Evolutionary conservation across 2,113 vertebrate species (phyloP).

Genomic region (Pomatorhinus ruficollis): DNA sequence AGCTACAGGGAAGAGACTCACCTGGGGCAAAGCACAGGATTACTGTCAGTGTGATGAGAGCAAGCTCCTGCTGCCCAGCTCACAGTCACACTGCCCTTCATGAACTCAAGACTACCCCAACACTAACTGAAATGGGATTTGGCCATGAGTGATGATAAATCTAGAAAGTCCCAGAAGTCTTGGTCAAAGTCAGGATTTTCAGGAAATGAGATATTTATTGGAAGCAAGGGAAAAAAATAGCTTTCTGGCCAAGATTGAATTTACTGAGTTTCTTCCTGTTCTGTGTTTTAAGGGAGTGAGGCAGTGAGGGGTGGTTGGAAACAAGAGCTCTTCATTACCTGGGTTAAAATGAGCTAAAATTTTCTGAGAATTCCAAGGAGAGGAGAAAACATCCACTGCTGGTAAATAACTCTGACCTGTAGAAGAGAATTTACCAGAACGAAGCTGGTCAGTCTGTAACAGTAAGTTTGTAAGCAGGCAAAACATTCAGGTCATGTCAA

Average conservation of each 20-base stretch:
- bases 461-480: background rate
- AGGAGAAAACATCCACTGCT: background rate
- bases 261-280: conserved; percentile 25
- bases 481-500: background rate
- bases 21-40: background rate
- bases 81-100: background rate
- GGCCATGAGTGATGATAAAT: background rate
- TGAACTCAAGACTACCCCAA: background rate
- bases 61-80: background rate
- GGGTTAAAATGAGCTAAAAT: background rate
- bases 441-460: background rate
- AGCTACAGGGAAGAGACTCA: background rate
- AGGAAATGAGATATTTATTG: conserved; percentile 41
- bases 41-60: background rate
- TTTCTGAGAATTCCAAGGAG: background rate
- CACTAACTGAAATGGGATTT: background rate
- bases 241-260: conserved; percentile 13
- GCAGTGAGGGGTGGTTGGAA: background rate
- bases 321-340: background rate
- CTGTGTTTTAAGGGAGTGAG: background rate
- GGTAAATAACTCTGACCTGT: background rate
- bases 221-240: background rate
- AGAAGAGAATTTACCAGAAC: background rate
- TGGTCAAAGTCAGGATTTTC: conserved; percentile 14
- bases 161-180: conserved; percentile 2